These are phyloP conservation scores for Campylomormyrus numenius DNA, from an alignment of 2,113 vertebrate species.

Conservation along the genomic window DNA sequence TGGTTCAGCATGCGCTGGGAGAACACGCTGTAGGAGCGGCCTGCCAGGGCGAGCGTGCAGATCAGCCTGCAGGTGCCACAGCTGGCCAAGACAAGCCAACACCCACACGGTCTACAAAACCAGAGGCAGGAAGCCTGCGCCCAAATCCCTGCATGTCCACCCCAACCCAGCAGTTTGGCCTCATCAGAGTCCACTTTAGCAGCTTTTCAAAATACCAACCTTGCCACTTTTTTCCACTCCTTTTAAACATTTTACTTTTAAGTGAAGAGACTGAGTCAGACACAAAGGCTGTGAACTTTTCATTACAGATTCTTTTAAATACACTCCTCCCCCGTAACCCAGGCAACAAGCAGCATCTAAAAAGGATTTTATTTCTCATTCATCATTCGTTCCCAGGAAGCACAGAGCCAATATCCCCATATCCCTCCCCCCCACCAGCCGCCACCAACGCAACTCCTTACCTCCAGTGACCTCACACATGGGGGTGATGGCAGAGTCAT, in stretches of 20 bases:
- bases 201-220: neutral
- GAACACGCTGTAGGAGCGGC: slow-evolving; percentile 90
- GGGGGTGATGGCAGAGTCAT: slow-evolving; percentile 86
- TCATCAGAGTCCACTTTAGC: neutral
- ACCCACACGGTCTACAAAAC: neutral
- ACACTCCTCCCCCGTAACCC: neutral
- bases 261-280: neutral
- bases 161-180: neutral
- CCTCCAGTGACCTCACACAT: slow-evolving; percentile 95
- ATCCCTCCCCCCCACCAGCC: no score
- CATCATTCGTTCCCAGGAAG: slow-evolving; percentile 32
- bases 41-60: slow-evolving; percentile 48
- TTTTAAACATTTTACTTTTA: neutral
- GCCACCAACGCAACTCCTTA: slow-evolving; percentile 34
- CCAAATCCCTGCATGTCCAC: neutral
- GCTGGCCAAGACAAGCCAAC: neutral
- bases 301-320: neutral
- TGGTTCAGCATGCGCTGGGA: slow-evolving; percentile 96
- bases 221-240: neutral
- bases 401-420: neutral
- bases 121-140: neutral
- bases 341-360: slow-evolving; percentile 28
- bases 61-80: neutral
- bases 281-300: neutral
- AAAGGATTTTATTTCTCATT: slow-evolving; percentile 9